Percentiles rank a stretch among this genome's conserved stretches.
Evolutionary conservation across 2,888 invertebrate genomes (phyloP).

Genomic region (Parnassius apollo): DNA sequence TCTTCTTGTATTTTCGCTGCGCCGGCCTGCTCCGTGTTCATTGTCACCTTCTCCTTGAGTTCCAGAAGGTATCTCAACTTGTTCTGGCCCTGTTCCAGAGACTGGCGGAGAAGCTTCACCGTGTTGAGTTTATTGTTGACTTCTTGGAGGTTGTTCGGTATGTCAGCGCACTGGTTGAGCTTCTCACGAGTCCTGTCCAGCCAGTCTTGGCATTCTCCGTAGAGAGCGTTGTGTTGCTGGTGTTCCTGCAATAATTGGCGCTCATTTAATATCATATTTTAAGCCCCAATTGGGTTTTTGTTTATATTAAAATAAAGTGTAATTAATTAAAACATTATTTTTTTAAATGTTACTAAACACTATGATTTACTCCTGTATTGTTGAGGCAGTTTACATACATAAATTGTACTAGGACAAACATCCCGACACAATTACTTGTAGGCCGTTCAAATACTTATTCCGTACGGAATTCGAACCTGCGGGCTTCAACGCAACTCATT

Average conservation of each 20-base stretch:
- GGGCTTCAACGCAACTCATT: no score
- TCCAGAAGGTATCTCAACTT: conserved; percentile 88
- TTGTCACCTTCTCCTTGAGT: conserved; percentile 94
- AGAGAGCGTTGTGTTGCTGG: conserved; percentile 95
- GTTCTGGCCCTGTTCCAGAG: conserved; percentile 93
- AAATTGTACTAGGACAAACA: no score
- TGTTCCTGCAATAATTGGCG: conserved; percentile 84
- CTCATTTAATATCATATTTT: no score
- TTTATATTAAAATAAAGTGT: no score
- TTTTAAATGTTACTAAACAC: no score
- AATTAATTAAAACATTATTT: no score
- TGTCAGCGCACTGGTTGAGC: conserved; percentile 89
- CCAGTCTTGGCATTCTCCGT: conserved; percentile 96
- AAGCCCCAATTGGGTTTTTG: no score
- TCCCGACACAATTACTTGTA: no score
- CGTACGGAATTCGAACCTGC: no score
- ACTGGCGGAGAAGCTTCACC: conserved; percentile 93
- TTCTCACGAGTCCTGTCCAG: conserved; percentile 94
- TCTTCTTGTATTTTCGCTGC: conserved; percentile 95
- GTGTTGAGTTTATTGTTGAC: conserved; percentile 92
- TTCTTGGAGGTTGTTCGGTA: conserved; percentile 90
- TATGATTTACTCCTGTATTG: no score
- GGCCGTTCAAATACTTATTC: no score
- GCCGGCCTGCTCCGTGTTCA: conserved; percentile 94
- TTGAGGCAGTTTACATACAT: no score